These are phyloP conservation scores for Erebia epiphron DNA, from an alignment of 2,888 invertebrate genomes.

Conservation along the genomic window DNA sequence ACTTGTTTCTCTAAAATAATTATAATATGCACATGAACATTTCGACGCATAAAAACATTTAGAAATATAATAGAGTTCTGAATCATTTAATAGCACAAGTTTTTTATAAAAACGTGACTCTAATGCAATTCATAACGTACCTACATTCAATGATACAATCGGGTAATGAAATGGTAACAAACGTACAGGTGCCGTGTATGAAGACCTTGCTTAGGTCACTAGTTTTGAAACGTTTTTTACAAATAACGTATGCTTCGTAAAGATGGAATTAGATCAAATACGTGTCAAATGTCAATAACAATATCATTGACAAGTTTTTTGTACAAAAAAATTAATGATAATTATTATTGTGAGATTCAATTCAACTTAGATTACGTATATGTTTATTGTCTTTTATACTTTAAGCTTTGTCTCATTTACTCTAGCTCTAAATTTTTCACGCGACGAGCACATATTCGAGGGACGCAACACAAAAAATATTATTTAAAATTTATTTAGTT, in stretches of 20 bases:
- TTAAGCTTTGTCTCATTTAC: too few relatives aligned
- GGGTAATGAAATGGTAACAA: slow-evolving; percentile 46
- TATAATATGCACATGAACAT: background rate
- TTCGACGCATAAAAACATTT: background rate
- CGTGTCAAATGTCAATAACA: background rate
- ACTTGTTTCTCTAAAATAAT: too few relatives aligned
- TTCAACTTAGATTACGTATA: too few relatives aligned
- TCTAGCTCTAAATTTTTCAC: too few relatives aligned
- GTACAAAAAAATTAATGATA: too few relatives aligned
- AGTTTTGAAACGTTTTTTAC: slow-evolving; percentile 23
- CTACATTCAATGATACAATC: slow-evolving; percentile 40
- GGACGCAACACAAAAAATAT: too few relatives aligned
- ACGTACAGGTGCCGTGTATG: slow-evolving; percentile 45
- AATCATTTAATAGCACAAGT: background rate
- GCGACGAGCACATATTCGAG: too few relatives aligned
- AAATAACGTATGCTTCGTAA: background rate
- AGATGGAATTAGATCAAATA: background rate
- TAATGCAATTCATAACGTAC: slow-evolving; percentile 4
- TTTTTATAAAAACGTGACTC: slow-evolving; percentile 24
- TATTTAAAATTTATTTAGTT: background rate
- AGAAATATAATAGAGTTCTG: background rate
- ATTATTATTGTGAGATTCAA: too few relatives aligned
- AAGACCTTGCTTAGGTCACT: slow-evolving; percentile 35
- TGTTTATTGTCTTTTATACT: too few relatives aligned
- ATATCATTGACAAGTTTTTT: background rate